These are phyloP conservation scores for Danio choprae DNA, from an alignment of 2,797 vertebrate species.

Conservation along the genomic window DNA sequence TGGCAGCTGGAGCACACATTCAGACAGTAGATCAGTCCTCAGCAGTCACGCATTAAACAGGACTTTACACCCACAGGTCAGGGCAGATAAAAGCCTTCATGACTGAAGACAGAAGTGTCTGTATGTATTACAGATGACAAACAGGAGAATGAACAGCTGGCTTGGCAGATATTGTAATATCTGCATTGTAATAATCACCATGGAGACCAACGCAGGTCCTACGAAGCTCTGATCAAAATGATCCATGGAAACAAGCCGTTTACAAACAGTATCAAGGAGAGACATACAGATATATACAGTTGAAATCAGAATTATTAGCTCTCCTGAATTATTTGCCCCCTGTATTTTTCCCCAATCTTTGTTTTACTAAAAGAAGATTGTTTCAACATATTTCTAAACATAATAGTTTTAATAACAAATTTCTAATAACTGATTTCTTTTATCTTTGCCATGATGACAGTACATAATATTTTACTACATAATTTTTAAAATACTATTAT, in stretches of 20 bases:
- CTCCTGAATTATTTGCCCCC: no score
- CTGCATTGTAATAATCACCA: slow-evolving; percentile 83
- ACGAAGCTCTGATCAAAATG: slow-evolving; percentile 83
- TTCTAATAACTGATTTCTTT: no score
- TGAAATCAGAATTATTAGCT: no score
- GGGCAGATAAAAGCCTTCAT: slow-evolving; percentile 68
- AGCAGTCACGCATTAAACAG: slow-evolving; percentile 73
- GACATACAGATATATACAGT: slow-evolving; percentile 69
- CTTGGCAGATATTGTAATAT: slow-evolving; percentile 63
- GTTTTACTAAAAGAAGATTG: no score
- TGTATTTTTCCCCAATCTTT: no score
- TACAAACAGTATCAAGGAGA: slow-evolving; percentile 89
- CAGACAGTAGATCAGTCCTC: slow-evolving; percentile 64
- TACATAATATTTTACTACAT: no score
- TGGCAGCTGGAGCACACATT: slow-evolving; percentile 55
- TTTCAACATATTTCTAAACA: no score
- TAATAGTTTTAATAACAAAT: no score
- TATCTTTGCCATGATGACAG: no score
- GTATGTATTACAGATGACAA: slow-evolving; percentile 59
- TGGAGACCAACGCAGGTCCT: slow-evolving; percentile 70
- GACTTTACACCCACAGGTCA: slow-evolving; percentile 81
- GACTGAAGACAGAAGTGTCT: slow-evolving; percentile 49
- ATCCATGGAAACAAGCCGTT: slow-evolving; percentile 86
- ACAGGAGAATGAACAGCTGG: slow-evolving; percentile 20
- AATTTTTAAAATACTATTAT: no score